phyloP scores from a whole-genome alignment of 2,888 invertebrate species.

The Halictus quadricinctus region DNA sequence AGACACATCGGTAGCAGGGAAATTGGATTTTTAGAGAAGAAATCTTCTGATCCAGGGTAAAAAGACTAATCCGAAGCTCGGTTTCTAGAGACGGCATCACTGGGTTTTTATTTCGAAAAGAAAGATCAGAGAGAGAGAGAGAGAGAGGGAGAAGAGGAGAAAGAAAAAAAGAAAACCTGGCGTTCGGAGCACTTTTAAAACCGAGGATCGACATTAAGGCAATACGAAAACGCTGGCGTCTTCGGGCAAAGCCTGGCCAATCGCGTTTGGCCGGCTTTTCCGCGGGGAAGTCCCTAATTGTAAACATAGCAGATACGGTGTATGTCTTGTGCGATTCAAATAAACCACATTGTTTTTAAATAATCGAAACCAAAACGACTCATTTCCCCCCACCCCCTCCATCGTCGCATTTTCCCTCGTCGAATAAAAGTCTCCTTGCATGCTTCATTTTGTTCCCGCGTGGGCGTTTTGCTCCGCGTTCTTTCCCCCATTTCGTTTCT shows the following conservation, averaged over 20 bases:
- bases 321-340: slow-evolving; percentile 83
- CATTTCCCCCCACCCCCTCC: not conserved
- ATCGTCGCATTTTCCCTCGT: not conserved
- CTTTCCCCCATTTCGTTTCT: not conserved
- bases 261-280: slow-evolving; percentile 72
- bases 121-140: not conserved
- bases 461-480: not conserved
- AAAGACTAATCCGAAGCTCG: slow-evolving; percentile 76
- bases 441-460: not conserved
- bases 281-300: slow-evolving; percentile 77
- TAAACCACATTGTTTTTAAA: slow-evolving; percentile 83
- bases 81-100: slow-evolving; percentile 68
- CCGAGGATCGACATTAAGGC: slow-evolving; percentile 81
- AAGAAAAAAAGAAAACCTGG: slow-evolving; percentile 37
- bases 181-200: slow-evolving; percentile 70
- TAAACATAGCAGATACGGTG: slow-evolving; percentile 82
- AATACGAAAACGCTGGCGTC: slow-evolving; percentile 76
- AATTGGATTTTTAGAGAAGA: slow-evolving; percentile 78
- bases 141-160: not conserved
- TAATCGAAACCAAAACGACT: slow-evolving; percentile 58
- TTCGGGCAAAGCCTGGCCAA: slow-evolving; percentile 67
- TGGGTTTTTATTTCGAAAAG: slow-evolving; percentile 36
- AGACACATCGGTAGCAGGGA: slow-evolving; percentile 73
- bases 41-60: slow-evolving; percentile 81
- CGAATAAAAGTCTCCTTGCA: not conserved